These are phyloP conservation scores for Rhyacophila brunnea DNA, from an alignment of 1,140 invertebrate genomes.

Conservation along the genomic window DNA sequence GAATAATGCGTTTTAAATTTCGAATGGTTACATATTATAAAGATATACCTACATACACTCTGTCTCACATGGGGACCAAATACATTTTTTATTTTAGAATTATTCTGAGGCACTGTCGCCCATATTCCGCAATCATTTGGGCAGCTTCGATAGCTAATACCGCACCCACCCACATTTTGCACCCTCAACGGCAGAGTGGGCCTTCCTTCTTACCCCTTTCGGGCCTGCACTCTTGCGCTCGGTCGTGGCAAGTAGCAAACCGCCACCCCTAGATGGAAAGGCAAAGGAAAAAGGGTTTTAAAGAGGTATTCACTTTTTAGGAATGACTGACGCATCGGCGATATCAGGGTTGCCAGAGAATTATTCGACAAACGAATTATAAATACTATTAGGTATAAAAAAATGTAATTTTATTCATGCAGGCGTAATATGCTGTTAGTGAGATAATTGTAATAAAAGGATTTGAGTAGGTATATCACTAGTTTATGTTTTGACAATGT, in stretches of 20 bases:
- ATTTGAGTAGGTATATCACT: too few relatives aligned
- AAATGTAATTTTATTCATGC: too few relatives aligned
- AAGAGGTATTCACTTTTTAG: slow-evolving; percentile 27
- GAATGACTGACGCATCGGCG: slow-evolving; percentile 16
- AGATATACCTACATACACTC: too few relatives aligned
- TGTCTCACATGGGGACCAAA: too few relatives aligned
- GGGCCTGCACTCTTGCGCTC: neutral
- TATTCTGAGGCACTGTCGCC: slow-evolving; percentile 16
- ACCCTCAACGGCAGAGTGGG: neutral
- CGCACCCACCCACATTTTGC: slow-evolving; percentile 10
- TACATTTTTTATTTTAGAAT: slow-evolving; percentile 10
- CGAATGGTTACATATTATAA: too few relatives aligned
- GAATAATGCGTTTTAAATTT: too few relatives aligned
- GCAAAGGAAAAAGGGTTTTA: slow-evolving; percentile 29
- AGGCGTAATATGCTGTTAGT: too few relatives aligned
- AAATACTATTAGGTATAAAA: too few relatives aligned
- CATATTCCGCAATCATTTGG: slow-evolving; percentile 19
- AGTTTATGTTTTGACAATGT: too few relatives aligned
- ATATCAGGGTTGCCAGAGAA: slow-evolving; percentile 15
- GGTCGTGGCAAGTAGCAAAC: neutral
- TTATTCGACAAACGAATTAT: too few relatives aligned
- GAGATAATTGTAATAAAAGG: too few relatives aligned
- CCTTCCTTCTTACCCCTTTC: neutral
- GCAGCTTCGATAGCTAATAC: slow-evolving; percentile 32
- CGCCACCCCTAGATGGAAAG: neutral